Base-by-base conservation (phyloP, 2,888 invertebrate species). In the Hypena proboscidalis region DNA sequence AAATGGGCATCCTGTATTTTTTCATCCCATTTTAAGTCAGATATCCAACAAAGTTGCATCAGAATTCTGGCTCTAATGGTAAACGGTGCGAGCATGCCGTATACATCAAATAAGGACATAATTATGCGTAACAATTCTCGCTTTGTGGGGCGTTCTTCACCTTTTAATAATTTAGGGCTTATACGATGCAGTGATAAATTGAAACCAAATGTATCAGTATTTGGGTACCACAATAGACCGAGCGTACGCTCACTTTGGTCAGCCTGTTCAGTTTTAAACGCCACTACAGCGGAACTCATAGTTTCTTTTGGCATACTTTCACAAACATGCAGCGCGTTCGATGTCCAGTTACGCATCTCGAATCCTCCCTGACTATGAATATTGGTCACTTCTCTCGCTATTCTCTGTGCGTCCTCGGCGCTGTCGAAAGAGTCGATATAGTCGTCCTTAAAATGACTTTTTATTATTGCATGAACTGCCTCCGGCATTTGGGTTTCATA, bases 311-410 rank as follows among this genome's bases (percentile, higher is more conserved):
- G 65, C 14, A 69, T 1, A 11, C 26, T 45, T 1, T 58, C 17
- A 3, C 59, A 26, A 1, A 67, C 61, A 0, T 21, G 5, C 4
- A 17, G 7, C 8, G 47, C 42, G 20, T 70, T 70, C 15, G 57
- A 56, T 0, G 54, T 43, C 67, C 66, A 67, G 20, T 58, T 62
- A 1, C 61, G 20, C 2, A 70, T 61, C 9, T 64, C 51, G 15
- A 68, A 68, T 0, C 55, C 59, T 5, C 68, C 68, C 4, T 43
- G 3, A 14, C 29, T 37, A 31, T 71, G 67, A 11, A 66, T 62
- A 1, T 38, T 0, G 0, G 32, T 33, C 2, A 58, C n/a, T 3
- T 58, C 30, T n/a, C n/a, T n/a, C n/a, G n/a, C n/a, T n/a, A n/a
- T n/a, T n/a, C n/a, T n/a, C n/a, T n/a, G n/a, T n/a, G n/a, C n/a